Percentiles rank a stretch among this genome's conserved stretches.
Evolutionary conservation across 1,140 invertebrate genomes (phyloP).

Genomic region (Schlechtendalia chinensis): DNA sequence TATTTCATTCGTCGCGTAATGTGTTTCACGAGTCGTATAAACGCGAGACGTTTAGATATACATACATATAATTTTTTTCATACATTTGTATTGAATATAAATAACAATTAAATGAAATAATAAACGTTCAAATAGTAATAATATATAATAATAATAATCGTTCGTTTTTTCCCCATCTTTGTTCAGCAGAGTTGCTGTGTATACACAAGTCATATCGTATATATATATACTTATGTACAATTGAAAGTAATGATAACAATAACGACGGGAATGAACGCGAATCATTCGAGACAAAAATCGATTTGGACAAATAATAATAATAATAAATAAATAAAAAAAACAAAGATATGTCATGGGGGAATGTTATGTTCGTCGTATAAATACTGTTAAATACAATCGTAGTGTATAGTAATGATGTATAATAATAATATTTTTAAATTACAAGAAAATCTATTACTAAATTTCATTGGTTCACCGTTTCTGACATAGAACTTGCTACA

Average conservation of each 20-base stretch:
- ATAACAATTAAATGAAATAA: slow-evolving; percentile 37
- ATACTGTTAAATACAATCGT: slow-evolving; percentile 38
- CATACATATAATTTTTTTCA: background rate
- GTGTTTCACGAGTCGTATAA: too few relatives aligned
- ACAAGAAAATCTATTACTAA: background rate
- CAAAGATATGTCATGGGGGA: slow-evolving; percentile 8
- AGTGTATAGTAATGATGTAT: slow-evolving; percentile 12
- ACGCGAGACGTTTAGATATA: too few relatives aligned
- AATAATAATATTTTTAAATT: background rate
- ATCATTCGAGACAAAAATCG: background rate
- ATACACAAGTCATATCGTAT: background rate
- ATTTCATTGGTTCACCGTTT: too few relatives aligned
- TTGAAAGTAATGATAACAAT: too few relatives aligned
- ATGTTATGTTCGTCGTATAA: slow-evolving; percentile 28
- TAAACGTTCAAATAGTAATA: slow-evolving; percentile 22
- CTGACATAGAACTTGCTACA: too few relatives aligned
- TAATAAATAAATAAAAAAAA: background rate
- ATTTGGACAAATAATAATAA: background rate
- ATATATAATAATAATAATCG: background rate
- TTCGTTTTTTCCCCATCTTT: slow-evolving; percentile 1
- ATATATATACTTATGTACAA: background rate
- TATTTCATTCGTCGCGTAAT: too few relatives aligned
- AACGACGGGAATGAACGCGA: background rate
- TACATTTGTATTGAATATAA: slow-evolving; percentile 27
- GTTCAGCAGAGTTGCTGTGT: background rate